Percentiles rank a stretch among this genome's conserved stretches.
These are phyloP conservation scores for Phaetusa simplex DNA, from an alignment of 2,113 vertebrate genomes.

Conservation along the genomic window DNA sequence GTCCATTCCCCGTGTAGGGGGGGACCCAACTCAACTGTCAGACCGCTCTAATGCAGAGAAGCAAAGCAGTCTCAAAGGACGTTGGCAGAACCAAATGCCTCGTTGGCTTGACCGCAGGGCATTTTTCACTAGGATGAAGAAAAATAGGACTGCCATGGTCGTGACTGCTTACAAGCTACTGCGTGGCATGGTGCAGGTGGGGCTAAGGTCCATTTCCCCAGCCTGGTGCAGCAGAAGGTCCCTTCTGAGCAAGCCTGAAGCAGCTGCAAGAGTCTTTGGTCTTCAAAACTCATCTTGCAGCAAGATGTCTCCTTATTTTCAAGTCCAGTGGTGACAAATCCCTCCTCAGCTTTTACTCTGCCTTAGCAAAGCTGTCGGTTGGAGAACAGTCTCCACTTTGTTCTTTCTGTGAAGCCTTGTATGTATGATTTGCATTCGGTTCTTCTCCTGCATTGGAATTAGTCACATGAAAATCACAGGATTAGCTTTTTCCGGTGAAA, in stretches of 20 bases:
- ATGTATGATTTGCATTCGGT: not conserved
- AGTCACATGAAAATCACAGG: not conserved
- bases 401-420: not conserved
- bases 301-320: not conserved
- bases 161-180: fast-evolving
- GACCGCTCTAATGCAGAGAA: fast-evolving
- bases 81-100: not conserved
- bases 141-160: not conserved
- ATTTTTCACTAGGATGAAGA: not conserved
- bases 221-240: not conserved
- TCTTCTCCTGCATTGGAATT: not conserved
- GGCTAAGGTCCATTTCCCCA: not conserved
- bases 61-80: not conserved
- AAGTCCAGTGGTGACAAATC: not conserved
- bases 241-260: not conserved
- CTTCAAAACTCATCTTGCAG: not conserved
- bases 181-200: fast-evolving
- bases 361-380: not conserved
- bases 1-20: not conserved
- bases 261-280: not conserved
- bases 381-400: not conserved
- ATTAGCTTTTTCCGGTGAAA: not conserved
- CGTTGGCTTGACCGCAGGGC: fast-evolving
- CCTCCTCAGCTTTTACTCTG: not conserved
- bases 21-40: not conserved